Evolutionary conservation across 2,113 vertebrate species (phyloP).

Genomic region (Dasypus novemcinctus): DNA sequence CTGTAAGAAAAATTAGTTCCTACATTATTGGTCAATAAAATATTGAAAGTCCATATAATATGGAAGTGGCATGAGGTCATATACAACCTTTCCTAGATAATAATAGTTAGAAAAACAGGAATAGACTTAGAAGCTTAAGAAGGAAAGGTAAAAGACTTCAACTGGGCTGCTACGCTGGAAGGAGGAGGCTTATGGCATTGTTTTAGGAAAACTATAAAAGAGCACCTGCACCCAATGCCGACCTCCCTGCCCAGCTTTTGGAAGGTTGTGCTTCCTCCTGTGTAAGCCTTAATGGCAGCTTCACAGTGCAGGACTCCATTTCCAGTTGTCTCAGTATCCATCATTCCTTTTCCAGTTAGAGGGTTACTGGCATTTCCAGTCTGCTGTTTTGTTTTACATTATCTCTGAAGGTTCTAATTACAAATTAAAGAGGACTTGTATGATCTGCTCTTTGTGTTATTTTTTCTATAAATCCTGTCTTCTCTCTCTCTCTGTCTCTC

Average conservation of each 20-base stretch:
- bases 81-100: not conserved
- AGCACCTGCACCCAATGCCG: not conserved
- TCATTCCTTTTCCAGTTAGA: not conserved
- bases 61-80: not conserved
- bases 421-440: not conserved
- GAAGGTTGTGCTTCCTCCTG: not conserved
- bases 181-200: not conserved
- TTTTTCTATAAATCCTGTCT: not conserved
- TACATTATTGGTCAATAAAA: not conserved
- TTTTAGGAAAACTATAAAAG: not conserved
- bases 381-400: slow-evolving; percentile 3
- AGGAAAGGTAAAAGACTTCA: not conserved
- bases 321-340: fast-evolving
- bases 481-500: too few relatives aligned
- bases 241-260: not conserved
- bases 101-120: not conserved
- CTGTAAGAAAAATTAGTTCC: not conserved
- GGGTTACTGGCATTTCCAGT: not conserved
- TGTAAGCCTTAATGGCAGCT: not conserved
- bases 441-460: not conserved
- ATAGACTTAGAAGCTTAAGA: not conserved
- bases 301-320: not conserved
- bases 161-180: not conserved
- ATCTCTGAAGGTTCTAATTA: not conserved
- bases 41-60: not conserved